phyloP scores from a whole-genome alignment of 2,888 invertebrate species.

The Kryphioiulus occultus region DNA sequence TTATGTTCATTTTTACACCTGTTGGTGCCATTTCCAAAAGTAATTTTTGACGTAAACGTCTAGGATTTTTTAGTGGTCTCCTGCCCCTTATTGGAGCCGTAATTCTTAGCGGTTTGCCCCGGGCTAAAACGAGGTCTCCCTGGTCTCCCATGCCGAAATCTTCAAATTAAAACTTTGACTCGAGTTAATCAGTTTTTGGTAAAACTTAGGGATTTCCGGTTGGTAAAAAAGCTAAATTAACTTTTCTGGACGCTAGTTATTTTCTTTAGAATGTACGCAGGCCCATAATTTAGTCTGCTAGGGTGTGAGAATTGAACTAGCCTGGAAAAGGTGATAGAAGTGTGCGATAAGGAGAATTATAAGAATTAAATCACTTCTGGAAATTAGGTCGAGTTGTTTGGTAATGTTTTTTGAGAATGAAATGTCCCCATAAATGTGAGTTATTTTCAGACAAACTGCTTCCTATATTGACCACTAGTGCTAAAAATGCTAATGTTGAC shows the following conservation, averaged over 20 bases:
- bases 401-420: neutral
- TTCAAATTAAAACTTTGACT: constrained; percentile 30
- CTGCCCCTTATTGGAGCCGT: neutral
- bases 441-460: no score
- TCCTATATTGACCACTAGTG: no score
- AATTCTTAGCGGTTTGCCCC: neutral
- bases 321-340: neutral
- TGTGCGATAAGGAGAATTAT: neutral
- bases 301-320: neutral
- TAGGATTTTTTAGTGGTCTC: neutral
- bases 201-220: neutral
- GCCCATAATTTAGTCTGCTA: neutral
- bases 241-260: neutral
- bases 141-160: neutral
- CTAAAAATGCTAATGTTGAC: no score
- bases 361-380: neutral
- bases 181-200: neutral
- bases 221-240: neutral
- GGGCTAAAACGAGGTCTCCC: neutral
- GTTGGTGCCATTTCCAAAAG: neutral
- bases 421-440: no score
- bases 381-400: neutral
- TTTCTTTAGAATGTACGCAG: neutral
- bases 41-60: neutral
- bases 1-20: constrained; percentile 24